These are phyloP conservation scores for Gobio occitaniae DNA, from an alignment of 2,797 vertebrate species.

Conservation along the genomic window DNA sequence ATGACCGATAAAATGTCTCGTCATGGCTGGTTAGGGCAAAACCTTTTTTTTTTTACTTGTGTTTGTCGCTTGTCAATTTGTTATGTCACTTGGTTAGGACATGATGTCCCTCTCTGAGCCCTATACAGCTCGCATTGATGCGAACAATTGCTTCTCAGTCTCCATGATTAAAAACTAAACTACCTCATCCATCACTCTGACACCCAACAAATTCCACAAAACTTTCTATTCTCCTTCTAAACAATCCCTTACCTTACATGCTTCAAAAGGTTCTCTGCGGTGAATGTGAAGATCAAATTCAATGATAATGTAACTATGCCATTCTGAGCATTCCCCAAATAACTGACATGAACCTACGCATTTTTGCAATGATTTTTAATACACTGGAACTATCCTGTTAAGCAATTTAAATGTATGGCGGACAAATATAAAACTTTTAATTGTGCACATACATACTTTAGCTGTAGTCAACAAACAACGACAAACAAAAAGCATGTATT, in stretches of 20 bases:
- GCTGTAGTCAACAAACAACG: background rate
- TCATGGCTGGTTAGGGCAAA: background rate
- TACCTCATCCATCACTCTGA: slow-evolving; percentile 6
- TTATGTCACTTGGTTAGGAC: background rate
- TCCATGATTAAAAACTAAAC: slow-evolving; percentile 3
- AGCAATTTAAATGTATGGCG: background rate
- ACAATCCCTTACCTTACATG: background rate
- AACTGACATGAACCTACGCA: background rate
- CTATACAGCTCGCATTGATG: background rate
- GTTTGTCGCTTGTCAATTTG: background rate
- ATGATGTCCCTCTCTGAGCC: background rate
- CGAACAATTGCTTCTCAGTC: background rate
- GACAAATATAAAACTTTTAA: background rate
- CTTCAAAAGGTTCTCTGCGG: background rate
- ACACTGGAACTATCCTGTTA: too few species aligned
- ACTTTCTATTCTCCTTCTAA: background rate
- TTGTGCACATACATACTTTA: background rate
- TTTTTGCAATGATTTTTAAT: background rate
- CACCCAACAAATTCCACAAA: background rate
- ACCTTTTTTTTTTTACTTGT: background rate
- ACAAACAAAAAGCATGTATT: background rate
- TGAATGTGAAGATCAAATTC: background rate
- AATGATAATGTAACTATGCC: background rate
- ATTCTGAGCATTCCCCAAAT: background rate
- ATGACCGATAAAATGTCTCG: background rate